A percentile compares a stretch with the other conserved stretches of the same genome.
These are phyloP conservation scores for Eupithecia inturbata DNA, from an alignment of 2,888 invertebrate species.

Conservation along the genomic window DNA sequence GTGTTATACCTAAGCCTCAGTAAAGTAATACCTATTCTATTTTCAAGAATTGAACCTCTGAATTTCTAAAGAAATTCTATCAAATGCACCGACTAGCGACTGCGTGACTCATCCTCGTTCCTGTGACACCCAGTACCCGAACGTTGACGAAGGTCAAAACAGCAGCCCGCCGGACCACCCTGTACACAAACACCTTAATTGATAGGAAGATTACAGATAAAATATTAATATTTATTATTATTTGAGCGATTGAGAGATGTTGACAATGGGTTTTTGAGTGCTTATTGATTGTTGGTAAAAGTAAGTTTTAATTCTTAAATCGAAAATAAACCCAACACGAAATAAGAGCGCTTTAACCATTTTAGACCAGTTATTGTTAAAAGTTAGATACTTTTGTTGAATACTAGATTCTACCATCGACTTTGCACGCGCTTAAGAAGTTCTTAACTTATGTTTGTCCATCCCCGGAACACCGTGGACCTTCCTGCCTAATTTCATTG, in stretches of 20 bases:
- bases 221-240: conserved; percentile 49
- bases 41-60: background rate
- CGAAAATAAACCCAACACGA: no score
- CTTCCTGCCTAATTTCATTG: no score
- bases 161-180: conserved; percentile 68
- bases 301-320: background rate
- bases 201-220: conserved; percentile 73
- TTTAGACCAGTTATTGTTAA: background rate
- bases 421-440: no score
- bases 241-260: conserved; percentile 48
- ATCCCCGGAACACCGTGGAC: no score
- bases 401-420: no score
- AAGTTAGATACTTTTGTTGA: background rate
- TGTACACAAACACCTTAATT: conserved; percentile 77
- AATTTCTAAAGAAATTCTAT: conserved; percentile 23
- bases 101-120: conserved; percentile 40
- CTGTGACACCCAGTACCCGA: conserved; percentile 60
- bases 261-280: conserved; percentile 50
- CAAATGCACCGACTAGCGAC: conserved; percentile 47
- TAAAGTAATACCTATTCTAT: background rate
- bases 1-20: no score
- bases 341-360: no score
- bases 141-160: conserved; percentile 73
- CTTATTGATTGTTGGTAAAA: background rate
- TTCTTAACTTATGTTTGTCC: no score